Evolutionary conservation across 2,888 invertebrate species (phyloP).

Genomic region (Acrobasis suavella): DNA sequence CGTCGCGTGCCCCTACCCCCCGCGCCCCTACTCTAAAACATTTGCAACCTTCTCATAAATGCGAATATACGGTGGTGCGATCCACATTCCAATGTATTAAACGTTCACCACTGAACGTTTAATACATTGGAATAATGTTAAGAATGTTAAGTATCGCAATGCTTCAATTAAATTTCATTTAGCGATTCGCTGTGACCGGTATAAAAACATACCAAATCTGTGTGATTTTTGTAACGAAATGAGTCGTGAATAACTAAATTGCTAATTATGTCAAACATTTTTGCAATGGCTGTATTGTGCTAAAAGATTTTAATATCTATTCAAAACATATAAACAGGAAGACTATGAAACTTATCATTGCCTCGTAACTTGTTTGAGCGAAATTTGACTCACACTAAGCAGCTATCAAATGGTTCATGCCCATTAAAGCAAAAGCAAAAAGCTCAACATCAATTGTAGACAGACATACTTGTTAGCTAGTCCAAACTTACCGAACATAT

Average conservation of each 20-base stretch:
- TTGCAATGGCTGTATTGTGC: neutral
- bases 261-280: neutral
- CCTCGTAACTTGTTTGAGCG: conserved; percentile 2
- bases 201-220: neutral
- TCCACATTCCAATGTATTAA: conserved; percentile 14
- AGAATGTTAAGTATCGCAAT: neutral
- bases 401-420: neutral
- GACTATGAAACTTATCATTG: neutral
- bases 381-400: neutral
- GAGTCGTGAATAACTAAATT: neutral
- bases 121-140: too few relatives aligned
- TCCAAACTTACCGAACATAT: conserved; percentile 1
- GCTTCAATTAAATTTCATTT: neutral
- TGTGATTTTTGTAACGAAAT: conserved; percentile 6
- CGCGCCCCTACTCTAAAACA: conserved; percentile 37
- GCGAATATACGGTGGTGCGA: conserved; percentile 22
- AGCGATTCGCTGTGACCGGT: conserved; percentile 4
- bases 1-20: conserved; percentile 35
- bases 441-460: neutral
- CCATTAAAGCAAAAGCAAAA: conserved; percentile 9
- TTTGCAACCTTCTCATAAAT: conserved; percentile 38
- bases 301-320: conserved; percentile 5
- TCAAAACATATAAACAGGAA: neutral
- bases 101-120: neutral
- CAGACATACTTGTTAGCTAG: neutral